These are phyloP conservation scores for Thryonomys swinderianus DNA, from an alignment of 2,113 vertebrate species.

Conservation along the genomic window DNA sequence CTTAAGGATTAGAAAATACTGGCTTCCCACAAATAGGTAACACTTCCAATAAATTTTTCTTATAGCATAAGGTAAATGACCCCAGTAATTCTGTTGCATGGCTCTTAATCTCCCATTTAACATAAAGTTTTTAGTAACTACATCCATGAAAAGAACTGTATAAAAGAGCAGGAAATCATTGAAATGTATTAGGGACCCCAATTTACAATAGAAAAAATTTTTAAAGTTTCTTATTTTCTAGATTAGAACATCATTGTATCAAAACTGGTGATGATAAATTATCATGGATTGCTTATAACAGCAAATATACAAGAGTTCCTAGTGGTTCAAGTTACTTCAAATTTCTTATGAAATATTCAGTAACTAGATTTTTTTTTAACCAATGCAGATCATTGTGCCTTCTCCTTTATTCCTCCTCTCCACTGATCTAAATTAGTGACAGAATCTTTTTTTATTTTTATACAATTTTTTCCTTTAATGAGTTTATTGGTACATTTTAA, in stretches of 20 bases:
- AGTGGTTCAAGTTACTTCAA: neutral
- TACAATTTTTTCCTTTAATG: no score
- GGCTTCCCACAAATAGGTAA: neutral
- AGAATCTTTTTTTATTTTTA: neutral
- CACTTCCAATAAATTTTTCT: neutral
- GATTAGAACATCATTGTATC: neutral
- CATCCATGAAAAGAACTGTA: neutral
- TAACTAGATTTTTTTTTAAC: neutral
- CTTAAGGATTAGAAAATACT: slow-evolving; percentile 27
- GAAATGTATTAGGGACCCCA: neutral
- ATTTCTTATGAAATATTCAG: neutral
- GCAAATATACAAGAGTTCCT: neutral
- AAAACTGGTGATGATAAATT: neutral
- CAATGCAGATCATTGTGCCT: neutral
- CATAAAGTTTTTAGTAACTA: neutral
- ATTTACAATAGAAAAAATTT: neutral
- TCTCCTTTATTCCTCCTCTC: neutral
- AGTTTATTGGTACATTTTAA: no score
- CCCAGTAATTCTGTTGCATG: neutral
- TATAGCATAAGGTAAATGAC: neutral
- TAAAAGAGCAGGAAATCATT: neutral
- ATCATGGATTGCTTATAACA: neutral
- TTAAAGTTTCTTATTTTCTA: slow-evolving; percentile 5
- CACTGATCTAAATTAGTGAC: neutral
- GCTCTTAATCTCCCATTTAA: neutral